These are phyloP conservation scores for Trachops cirrhosus DNA, from an alignment of 2,797 vertebrate species.

Conservation along the genomic window DNA sequence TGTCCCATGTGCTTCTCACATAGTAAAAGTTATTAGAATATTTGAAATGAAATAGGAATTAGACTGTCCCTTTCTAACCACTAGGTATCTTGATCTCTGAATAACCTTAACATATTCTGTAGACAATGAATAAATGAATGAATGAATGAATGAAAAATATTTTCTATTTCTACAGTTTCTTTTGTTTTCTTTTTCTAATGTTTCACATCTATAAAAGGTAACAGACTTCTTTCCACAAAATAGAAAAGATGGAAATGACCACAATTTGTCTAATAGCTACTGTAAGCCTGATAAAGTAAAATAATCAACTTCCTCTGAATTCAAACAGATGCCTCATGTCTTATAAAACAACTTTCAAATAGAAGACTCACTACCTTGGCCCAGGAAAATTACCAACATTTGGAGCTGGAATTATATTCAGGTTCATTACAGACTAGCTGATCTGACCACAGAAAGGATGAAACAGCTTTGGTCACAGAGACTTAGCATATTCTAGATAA, in stretches of 20 bases:
- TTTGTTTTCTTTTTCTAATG: too few relatives aligned
- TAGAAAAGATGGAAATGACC: neutral
- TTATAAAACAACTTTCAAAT: neutral
- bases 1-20: neutral
- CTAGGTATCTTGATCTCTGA: neutral
- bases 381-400: neutral
- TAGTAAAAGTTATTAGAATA: neutral
- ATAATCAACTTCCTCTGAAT: neutral
- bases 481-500: neutral
- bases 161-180: neutral
- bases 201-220: neutral
- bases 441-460: neutral
- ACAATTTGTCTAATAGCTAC: neutral
- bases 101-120: neutral
- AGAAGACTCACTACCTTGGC: neutral
- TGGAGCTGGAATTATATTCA: neutral
- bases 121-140: neutral
- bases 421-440: neutral
- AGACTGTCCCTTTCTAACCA: neutral
- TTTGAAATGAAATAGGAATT: neutral
- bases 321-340: conserved; percentile 9
- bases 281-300: neutral
- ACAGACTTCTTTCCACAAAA: neutral
- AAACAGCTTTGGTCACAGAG: neutral
- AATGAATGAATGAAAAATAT: neutral